Percentiles rank a stretch among this genome's conserved stretches.
Conservation (phyloP, 1,140 invertebrate species). For the Nixonia krombeini region DNA sequence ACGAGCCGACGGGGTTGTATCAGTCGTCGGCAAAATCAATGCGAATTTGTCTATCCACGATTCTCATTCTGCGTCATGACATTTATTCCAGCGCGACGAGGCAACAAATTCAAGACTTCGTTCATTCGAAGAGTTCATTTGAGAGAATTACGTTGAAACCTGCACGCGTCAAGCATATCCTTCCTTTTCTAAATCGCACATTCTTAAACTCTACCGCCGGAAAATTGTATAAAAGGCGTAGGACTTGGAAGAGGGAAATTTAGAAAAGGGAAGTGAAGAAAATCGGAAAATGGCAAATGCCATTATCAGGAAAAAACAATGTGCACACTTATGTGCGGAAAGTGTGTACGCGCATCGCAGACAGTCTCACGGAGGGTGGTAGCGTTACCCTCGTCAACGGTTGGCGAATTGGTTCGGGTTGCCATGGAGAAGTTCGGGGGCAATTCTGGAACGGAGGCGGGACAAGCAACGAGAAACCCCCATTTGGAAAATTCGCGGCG, state of each 20-base stretch:
- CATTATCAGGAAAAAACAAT: slow-evolving; percentile 1
- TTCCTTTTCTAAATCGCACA: no score
- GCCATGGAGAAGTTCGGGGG: slow-evolving; percentile 60
- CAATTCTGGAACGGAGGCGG: slow-evolving; percentile 61
- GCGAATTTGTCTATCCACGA: slow-evolving; percentile 45
- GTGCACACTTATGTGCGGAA: slow-evolving; percentile 3
- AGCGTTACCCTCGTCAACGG: slow-evolving; percentile 63
- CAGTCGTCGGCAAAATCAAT: slow-evolving; percentile 70
- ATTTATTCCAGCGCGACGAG: neutral
- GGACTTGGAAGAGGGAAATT: no score
- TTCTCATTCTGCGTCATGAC: no score
- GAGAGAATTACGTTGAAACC: no score
- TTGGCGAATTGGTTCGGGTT: slow-evolving; percentile 68
- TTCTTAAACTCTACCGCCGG: no score
- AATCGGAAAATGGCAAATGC: no score
- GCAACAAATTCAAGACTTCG: neutral
- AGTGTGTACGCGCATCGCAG: slow-evolving; percentile 23
- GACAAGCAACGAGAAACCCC: slow-evolving; percentile 64
- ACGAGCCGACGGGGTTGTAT: slow-evolving; percentile 70
- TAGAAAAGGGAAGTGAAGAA: no score
- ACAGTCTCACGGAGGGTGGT: slow-evolving; percentile 19
- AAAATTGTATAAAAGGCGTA: no score
- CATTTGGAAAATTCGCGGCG: slow-evolving; percentile 66
- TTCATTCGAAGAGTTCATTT: no score
- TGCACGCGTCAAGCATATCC: no score